Base-by-base conservation (phyloP, 2,888 invertebrate genomes). In the Rhingia campestris region DNA sequence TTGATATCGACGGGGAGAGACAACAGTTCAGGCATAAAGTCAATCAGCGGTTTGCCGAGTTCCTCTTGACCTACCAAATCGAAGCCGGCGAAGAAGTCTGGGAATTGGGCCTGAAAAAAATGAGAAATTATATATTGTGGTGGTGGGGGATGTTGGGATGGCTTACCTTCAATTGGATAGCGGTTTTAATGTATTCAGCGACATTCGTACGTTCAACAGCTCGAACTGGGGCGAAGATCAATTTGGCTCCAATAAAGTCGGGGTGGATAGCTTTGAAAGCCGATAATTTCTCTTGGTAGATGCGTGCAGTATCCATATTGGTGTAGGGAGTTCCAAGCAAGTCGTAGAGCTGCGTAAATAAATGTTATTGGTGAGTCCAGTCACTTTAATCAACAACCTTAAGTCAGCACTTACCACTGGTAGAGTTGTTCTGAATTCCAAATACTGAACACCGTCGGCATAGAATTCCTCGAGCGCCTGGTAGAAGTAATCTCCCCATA, bases 31-130 rank as follows among this genome's bases (percentile, higher is more conserved):
- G 94, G 92, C 0, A 93, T 92, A 80, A 94, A 95, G 12, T 94
- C 92, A 41, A 93, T 89, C 0, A 96, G 89, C 0, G 95, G 94
- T 41, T 91, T 90, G 0, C 96, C 96, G 56, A 91, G 88, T 88
- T 96, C 96, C 89, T 97, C 97, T 88, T 95, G 95, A 0, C 96
- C 96, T 0, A 96, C 96, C 77, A 97, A 92, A 91, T 97, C 97
- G 86, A 96, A 96, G 5, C 96, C 97, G 33, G 94, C 95, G 43
- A 96, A 92, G 79, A 94, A 93, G n/a, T 94, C 92, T 0, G 96
- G 95, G 89, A 94, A 93, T 7, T 91, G 88, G 0, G 87, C 87
- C 89, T 93, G 92, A 94, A 89, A 39, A 10, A 22, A 37, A 54
- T 22, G 2, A 12, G 9, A 9, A 6, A 14, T 35, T 4, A 6